Evolutionary conservation across 2,888 invertebrate genomes (phyloP).

Genomic region (Sinodicranocentrus sp.): DNA sequence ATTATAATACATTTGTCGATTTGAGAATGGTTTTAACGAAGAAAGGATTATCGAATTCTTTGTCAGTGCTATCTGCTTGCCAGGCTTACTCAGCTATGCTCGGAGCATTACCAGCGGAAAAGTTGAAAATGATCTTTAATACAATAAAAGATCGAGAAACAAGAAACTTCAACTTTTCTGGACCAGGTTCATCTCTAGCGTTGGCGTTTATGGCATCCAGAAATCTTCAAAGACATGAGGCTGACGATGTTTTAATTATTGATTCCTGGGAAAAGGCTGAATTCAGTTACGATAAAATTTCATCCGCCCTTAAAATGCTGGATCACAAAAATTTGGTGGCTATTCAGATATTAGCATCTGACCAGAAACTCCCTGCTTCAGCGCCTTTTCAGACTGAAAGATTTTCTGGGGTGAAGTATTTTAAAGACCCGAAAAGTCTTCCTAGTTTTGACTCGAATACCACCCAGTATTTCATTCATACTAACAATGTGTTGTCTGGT

Average conservation of each 20-base stretch:
- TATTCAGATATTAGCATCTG: background rate
- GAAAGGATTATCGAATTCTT: background rate
- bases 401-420: background rate
- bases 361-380: background rate
- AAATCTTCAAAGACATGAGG: background rate
- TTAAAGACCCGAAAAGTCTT: background rate
- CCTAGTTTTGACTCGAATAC: background rate
- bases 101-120: background rate
- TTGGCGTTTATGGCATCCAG: background rate
- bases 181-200: background rate
- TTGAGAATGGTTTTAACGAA: constrained; percentile 6
- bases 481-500: no score
- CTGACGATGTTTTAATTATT: background rate
- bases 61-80: background rate
- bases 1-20: background rate
- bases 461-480: background rate
- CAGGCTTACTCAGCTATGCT: background rate
- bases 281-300: background rate
- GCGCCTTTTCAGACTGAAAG: background rate
- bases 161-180: background rate
- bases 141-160: background rate
- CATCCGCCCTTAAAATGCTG: background rate
- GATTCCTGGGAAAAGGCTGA: background rate
- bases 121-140: background rate
- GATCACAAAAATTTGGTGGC: background rate